Base-by-base conservation (phyloP, 2,113 vertebrate species). In the Channa maculata region DNA sequence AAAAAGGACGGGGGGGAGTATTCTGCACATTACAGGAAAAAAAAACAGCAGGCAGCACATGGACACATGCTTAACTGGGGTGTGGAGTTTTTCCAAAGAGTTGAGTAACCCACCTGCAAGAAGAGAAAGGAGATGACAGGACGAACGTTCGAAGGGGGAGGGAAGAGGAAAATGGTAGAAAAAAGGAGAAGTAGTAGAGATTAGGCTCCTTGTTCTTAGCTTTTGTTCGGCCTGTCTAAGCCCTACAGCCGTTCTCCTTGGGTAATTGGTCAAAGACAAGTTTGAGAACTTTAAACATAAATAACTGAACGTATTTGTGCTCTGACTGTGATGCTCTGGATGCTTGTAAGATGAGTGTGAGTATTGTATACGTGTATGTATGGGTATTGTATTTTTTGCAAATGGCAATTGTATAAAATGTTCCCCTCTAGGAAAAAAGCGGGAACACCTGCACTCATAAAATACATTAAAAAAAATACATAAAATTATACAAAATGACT, bases 51-150 rank as follows among this genome's bases (percentile, higher is more conserved):
- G 39, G 53, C 65, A 66, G 70, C 50, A 72, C 73, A 82, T 68
- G 73, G 67, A 71, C 38, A 24, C 52, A 57, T 67, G 64, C 82
- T 75, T 43, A 57, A 44, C 46, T 46, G 76, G 34, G 50, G 38
- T 49, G 79, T 12, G 75, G 65, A 62, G 46, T 58, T 7, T 45
- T 65, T 15, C 75, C 54, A 50, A 62, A 39, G 37, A 68, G 68
- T 86, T 85, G 57, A 68, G 34, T 77, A 85, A 80, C 81, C 83
- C 80, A 91, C 82, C 75, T 92, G 82, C 66, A 52, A 70, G 41
- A 45, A 71, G 55, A 54, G 57, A 55, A 57, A 63, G 37, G 55
- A 58, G 57, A 65, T 57, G 49, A 67, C 71, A 37, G 68, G 69
- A 65, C 75, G 45, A 69, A 71, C n/a, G 71, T 37, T 71, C 3